Evolutionary conservation across 2,888 invertebrate genomes (phyloP).

Genomic region (Dryocosmus kuriphilus): DNA sequence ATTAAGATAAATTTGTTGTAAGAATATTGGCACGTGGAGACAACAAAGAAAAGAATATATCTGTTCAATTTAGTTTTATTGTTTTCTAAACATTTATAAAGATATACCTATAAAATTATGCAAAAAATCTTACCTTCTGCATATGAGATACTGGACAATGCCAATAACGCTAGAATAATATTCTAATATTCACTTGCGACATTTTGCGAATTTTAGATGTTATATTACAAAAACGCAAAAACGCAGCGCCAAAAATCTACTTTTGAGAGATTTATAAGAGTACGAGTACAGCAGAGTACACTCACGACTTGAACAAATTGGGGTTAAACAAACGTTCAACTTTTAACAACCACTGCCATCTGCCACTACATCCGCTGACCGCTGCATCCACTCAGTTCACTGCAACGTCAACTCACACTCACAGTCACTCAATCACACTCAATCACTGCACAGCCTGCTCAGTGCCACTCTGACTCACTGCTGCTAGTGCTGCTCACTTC

Average conservation of each 20-base stretch:
- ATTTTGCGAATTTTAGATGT: neutral
- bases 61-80: neutral
- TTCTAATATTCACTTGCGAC: neutral
- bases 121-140: neutral
- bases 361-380: too few species aligned
- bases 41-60: too few species aligned
- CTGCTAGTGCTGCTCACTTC: too few species aligned
- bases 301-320: conserved; percentile 4
- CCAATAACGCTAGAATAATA: neutral
- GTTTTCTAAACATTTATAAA: neutral
- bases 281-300: too few species aligned
- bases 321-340: neutral
- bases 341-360: neutral
- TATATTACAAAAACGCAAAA: conserved; percentile 3
- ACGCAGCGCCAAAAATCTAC: neutral
- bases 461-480: too few species aligned
- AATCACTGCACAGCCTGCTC: too few species aligned
- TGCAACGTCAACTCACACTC: too few species aligned
- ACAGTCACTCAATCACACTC: too few species aligned
- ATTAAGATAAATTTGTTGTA: neutral
- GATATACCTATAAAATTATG: neutral
- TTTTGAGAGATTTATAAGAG: neutral
- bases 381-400: too few species aligned
- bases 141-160: neutral
- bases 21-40: too few species aligned